Base-by-base conservation (phyloP, 2,113 vertebrate species). In the Dolichotis patagonum region DNA sequence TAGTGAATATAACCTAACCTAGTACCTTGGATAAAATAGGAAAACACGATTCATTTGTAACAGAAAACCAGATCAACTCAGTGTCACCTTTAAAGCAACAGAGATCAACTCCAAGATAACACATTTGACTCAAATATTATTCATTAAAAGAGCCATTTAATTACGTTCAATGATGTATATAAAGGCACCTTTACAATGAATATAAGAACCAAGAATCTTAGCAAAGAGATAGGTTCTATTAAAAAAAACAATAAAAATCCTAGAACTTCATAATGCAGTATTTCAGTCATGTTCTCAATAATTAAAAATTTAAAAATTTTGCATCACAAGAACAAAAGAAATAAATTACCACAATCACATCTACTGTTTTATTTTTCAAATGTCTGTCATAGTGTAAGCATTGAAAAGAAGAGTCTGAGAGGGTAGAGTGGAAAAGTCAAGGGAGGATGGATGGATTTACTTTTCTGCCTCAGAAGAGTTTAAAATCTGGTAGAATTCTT, bases 391-490 rank as follows among this genome's bases (percentile, higher is more conserved):
- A 32, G 32, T 85, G 38, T 65, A 94, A 85, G 16, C 58, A 91
- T 6, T n/a, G 10, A 65, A 22, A 83, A 92, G 22, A 93, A 90
- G 32, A 78, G 30, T 84, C 46, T 65, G 60, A 67, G 38, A 24
- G 3, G n/a, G 13, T 73, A 69, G 30, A 7, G 22, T 63, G 56
- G 88, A 78, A 87, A 78, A 71, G 58, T 35, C 56, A 83, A 94
- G 19, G 28, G 63, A 85, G 9, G 58, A 83, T 28, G 43, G 14
- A 56, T 73, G 19, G 13, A 87, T 83, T 95, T 26, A 84, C 5
- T 83, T 86, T 20, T 17, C 26, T 95, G 84, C 62, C 46, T 88
- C 58, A 87, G 77, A 88, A 20, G 41, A 95, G 20, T 88, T 93
- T 54, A 78, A 89, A 77, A 13, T 62, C 63, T 84, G 69, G 19